These are phyloP conservation scores for Mobula birostris DNA, from an alignment of 2,113 vertebrate genomes.

Conservation along the genomic window DNA sequence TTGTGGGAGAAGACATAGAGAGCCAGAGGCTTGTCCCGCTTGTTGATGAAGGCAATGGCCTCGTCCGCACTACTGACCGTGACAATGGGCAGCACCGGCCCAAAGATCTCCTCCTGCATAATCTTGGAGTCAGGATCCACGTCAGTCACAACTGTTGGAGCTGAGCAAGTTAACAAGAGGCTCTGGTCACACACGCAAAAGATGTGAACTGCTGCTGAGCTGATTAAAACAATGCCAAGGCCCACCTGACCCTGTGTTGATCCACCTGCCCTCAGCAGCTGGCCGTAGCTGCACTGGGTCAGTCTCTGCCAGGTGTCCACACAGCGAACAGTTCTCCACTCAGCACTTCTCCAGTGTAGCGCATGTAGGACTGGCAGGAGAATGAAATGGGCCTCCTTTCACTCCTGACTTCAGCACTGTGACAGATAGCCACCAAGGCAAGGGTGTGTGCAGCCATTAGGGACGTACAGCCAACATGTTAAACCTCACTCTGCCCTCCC, in stretches of 20 bases:
- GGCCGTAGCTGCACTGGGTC: neutral
- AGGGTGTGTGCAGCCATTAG: too few species aligned
- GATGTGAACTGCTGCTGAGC: neutral
- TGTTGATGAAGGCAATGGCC: constrained; percentile 79
- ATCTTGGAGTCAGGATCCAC: constrained; percentile 72
- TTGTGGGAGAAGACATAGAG: constrained; percentile 80
- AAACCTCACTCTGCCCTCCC: too few species aligned
- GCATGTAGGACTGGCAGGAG: neutral
- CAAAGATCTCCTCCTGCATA: constrained; percentile 89
- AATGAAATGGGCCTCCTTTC: neutral
- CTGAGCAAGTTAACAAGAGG: constrained; percentile 49
- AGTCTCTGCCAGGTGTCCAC: neutral
- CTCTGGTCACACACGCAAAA: neutral
- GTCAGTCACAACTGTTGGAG: constrained; percentile 76
- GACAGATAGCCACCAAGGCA: neutral
- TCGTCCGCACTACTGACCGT: constrained; percentile 66
- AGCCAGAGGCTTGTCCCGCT: constrained; percentile 80
- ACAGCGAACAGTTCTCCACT: neutral
- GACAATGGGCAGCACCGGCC: constrained; percentile 80
- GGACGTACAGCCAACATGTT: too few species aligned
- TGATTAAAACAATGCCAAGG: too few species aligned
- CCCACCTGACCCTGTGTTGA: neutral
- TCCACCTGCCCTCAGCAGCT: neutral
- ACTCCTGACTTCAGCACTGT: neutral
- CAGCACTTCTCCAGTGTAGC: neutral